Percentiles rank a stretch among this genome's conserved stretches.
These are phyloP conservation scores for Leptocoma aspasia DNA, from an alignment of 2,113 vertebrate species.

Conservation along the genomic window DNA sequence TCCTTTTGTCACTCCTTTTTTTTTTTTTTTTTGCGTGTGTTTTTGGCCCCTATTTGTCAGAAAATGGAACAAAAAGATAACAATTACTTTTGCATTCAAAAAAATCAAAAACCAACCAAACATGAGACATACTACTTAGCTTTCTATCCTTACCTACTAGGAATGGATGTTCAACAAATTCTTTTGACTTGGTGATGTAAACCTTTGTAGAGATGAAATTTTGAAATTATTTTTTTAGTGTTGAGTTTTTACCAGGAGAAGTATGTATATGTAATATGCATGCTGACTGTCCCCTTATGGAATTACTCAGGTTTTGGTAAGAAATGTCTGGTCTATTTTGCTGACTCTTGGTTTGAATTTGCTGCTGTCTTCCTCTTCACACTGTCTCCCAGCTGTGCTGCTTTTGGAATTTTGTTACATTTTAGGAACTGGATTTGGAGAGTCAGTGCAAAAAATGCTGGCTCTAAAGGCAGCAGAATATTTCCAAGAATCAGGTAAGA, in stretches of 20 bases:
- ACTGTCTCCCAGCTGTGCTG: not conserved
- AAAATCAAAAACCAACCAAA: not conserved
- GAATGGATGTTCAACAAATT: not conserved
- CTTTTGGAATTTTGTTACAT: not conserved
- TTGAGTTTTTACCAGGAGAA: not conserved
- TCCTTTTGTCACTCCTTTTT: not conserved
- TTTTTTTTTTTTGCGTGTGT: not conserved
- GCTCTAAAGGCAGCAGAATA: not conserved
- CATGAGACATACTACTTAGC: not conserved
- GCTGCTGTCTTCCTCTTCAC: not conserved
- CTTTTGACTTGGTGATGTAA: not conserved
- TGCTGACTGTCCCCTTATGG: not conserved
- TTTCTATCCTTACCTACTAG: not conserved
- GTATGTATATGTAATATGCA: not conserved
- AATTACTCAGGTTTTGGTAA: not conserved
- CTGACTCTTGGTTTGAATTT: not conserved
- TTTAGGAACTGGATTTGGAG: conserved; percentile 17
- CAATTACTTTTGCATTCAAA: not conserved
- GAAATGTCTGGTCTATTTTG: not conserved
- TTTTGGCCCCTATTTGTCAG: not conserved
- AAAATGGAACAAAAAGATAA: not conserved
- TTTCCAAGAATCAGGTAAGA: conserved; percentile 14
- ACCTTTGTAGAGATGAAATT: not conserved
- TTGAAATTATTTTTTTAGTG: not conserved
- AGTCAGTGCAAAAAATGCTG: conserved; percentile 15